Evolutionary conservation across 2,888 invertebrate genomes (phyloP), one percentile per base, ranked within the genome.

Genomic region (Mongoloraphidia duomilia): DNA sequence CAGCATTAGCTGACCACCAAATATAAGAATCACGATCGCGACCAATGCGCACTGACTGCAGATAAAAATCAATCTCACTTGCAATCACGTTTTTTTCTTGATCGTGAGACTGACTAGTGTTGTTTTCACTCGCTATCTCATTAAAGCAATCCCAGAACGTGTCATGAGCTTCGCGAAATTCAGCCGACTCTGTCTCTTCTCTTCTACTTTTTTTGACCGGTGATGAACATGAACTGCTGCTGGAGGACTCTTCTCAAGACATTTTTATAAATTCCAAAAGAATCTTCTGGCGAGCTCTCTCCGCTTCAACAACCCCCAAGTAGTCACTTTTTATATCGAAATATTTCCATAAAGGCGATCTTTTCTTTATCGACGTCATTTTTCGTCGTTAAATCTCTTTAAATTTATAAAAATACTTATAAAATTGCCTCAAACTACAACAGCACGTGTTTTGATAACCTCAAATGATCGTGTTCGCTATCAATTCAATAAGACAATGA

Each of bases 241-340:
- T 44, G 45, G 48, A 49, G 48, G 48, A 46, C 53, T 59, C 60
- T 53, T 59, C 55, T 52, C 54, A 59, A 55, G 49, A 52, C 45
- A 47, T 53, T 59, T 59, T 58, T 40, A 59, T 41, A 55, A 43
- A 50, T 45, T 60, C 56, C 53, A 59, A 43, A 44, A 60, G 51
- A 50, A 57, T 55, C 45, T 54, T 55, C 51, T 58, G 59, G 50
- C 56, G 51, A 41, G 58, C 57, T 56, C 47, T 59, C 55, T 58
- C 55, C 44, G 56, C 51, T 56, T 60, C 51, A 53, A 57, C n/a
- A n/a, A n/a, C n/a, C n/a, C n/a, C n/a, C n/a, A n/a, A n/a, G n/a
- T n/a, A n/a, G n/a, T n/a, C n/a, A n/a, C n/a, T n/a, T n/a, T n/a
- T n/a, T n/a, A n/a, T n/a, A n/a, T n/a, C n/a, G n/a, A n/a, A n/a